phyloP scores from a whole-genome alignment of 2,113 vertebrate genomes.

The Gavialis gangeticus region DNA sequence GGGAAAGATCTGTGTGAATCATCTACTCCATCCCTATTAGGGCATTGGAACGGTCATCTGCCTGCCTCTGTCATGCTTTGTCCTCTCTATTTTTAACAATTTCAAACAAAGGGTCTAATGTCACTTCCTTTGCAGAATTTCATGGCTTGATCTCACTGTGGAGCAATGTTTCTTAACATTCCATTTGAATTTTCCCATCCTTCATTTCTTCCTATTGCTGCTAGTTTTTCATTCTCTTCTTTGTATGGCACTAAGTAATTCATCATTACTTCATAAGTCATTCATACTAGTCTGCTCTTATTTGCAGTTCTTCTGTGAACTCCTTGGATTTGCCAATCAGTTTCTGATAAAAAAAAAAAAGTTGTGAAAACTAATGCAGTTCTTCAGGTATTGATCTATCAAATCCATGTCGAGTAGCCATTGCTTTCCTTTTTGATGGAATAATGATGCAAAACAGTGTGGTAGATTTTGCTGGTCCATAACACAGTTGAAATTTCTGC shows the following conservation, averaged over 20 bases:
- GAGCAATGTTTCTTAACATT: neutral
- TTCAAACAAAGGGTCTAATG: neutral
- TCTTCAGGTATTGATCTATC: neutral
- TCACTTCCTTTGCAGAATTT: neutral
- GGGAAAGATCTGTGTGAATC: conserved; percentile 8
- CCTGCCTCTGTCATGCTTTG: conserved; percentile 16
- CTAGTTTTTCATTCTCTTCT: neutral
- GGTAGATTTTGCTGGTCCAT: neutral
- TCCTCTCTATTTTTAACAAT: neutral
- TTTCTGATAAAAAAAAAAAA: neutral
- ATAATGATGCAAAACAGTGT: neutral
- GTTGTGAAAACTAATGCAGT: no score
- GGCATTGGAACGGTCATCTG: conserved; percentile 1
- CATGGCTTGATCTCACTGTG: neutral
- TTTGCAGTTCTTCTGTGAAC: neutral
- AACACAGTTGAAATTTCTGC: neutral
- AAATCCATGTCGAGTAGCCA: neutral
- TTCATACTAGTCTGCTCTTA: neutral
- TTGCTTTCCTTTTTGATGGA: neutral
- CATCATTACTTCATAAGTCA: neutral
- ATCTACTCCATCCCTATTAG: neutral
- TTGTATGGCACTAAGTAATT: neutral
- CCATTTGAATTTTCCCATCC: neutral
- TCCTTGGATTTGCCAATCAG: neutral
- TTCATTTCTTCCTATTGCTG: neutral